phyloP scores from a whole-genome alignment of 2,888 invertebrate genomes.

The Phorcus lineatus region DNA sequence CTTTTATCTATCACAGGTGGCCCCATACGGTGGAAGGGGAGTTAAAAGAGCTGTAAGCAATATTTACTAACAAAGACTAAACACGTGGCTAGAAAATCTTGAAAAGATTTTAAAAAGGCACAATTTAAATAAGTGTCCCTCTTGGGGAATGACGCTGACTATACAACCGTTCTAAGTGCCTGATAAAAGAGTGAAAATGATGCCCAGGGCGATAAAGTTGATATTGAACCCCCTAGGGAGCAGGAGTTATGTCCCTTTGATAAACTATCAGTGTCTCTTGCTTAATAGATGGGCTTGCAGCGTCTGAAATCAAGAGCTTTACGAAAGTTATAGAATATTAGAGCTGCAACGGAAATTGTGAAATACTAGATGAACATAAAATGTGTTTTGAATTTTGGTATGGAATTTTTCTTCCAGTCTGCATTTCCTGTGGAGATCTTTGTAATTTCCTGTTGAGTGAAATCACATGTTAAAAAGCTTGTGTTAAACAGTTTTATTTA shows the following conservation, averaged over 20 bases:
- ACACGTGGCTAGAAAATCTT: background rate
- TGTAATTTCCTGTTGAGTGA: background rate
- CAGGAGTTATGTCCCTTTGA: slow-evolving; percentile 10
- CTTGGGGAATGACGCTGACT: background rate
- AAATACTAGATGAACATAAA: background rate
- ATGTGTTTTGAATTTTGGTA: slow-evolving; percentile 1
- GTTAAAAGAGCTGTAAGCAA: background rate
- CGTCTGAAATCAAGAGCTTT: background rate
- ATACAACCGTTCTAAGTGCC: background rate
- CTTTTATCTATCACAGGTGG: background rate
- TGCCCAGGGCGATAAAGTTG: background rate
- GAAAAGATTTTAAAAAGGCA: background rate
- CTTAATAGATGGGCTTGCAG: background rate
- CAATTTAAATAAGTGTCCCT: background rate
- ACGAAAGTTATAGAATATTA: too few species aligned
- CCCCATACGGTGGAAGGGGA: background rate
- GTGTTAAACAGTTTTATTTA: too few species aligned
- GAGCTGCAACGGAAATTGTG: background rate
- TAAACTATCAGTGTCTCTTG: background rate
- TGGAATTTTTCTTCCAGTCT: background rate
- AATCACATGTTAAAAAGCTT: too few species aligned
- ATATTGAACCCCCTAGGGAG: background rate
- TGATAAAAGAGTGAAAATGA: slow-evolving; percentile 1
- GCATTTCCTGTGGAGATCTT: background rate
- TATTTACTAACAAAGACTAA: background rate